A percentile compares a stretch with the other conserved stretches of the same genome.
Evolutionary conservation across 2,113 vertebrate species (phyloP).

Genomic region (Toxostoma redivivum): DNA sequence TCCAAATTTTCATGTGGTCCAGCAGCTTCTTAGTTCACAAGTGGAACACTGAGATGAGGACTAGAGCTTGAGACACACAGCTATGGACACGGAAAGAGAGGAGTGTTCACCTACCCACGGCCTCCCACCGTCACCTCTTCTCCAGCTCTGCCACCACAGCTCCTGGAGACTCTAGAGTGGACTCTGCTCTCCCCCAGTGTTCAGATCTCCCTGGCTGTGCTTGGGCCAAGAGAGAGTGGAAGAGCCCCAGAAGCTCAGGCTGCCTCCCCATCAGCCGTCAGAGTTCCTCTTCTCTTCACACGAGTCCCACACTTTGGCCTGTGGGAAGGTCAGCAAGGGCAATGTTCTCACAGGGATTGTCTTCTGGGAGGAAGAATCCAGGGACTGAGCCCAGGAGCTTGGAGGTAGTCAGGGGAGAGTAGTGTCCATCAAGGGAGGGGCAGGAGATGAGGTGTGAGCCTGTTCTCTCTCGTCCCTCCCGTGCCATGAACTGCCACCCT

Average conservation of each 20-base stretch:
- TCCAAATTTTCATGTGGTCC: neutral
- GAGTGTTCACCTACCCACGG: neutral
- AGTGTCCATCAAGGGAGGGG: neutral
- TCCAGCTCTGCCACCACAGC: neutral
- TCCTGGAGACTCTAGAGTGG: neutral
- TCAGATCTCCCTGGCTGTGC: neutral
- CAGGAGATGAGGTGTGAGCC: neutral
- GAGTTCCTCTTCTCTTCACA: neutral
- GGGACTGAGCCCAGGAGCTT: neutral
- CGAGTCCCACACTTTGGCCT: neutral
- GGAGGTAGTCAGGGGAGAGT: conserved; percentile 33
- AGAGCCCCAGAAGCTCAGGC: neutral
- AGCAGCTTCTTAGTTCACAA: neutral
- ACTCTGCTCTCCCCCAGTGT: neutral
- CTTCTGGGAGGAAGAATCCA: neutral
- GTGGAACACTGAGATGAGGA: neutral
- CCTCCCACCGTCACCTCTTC: neutral
- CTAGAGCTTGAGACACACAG: neutral
- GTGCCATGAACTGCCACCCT: neutral
- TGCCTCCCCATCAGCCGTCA: neutral
- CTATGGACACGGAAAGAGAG: neutral
- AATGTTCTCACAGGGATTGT: neutral
- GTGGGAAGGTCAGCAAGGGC: neutral
- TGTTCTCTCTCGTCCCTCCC: neutral
- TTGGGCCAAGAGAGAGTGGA: neutral